These are phyloP conservation scores for Drosophila emarginata DNA, from an alignment of 2,888 invertebrate species.

Conservation along the genomic window DNA sequence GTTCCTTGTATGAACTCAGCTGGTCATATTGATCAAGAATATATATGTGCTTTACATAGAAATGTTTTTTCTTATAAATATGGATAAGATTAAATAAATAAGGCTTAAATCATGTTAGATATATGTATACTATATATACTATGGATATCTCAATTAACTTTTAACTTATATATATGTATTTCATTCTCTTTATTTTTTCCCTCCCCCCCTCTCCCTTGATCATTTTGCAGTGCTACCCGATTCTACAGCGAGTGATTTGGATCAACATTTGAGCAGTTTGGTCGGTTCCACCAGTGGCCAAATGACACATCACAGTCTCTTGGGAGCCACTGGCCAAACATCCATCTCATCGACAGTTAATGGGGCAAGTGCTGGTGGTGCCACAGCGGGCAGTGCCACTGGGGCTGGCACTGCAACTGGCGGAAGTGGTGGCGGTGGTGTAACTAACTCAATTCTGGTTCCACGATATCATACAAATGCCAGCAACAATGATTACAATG, in stretches of 20 bases:
- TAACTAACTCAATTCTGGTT: constrained; percentile 84
- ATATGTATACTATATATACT: no score
- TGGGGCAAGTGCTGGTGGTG: constrained; percentile 64
- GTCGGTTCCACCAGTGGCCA: constrained; percentile 84
- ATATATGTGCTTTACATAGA: no score
- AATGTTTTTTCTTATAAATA: no score
- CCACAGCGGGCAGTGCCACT: constrained; percentile 45
- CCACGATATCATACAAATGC: constrained; percentile 86
- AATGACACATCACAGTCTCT: constrained; percentile 83
- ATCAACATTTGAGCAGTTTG: constrained; percentile 88
- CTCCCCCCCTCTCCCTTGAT: neutral
- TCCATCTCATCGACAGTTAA: constrained; percentile 81
- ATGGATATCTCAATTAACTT: no score
- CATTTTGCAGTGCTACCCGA: constrained; percentile 87
- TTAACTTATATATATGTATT: neutral
- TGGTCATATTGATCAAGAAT: no score
- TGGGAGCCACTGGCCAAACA: constrained; percentile 82
- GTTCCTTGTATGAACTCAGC: no score
- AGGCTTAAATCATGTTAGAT: no score
- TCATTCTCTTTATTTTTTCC: neutral
- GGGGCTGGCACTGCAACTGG: constrained; percentile 45
- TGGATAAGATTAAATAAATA: no score
- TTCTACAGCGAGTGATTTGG: constrained; percentile 89
- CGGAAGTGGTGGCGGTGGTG: constrained; percentile 48
- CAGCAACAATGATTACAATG: constrained; percentile 85